Percentiles rank a stretch among this genome's conserved stretches.
Evolutionary conservation across 2,797 vertebrate species (phyloP).

Genomic region (Emydoidea blandingii): DNA sequence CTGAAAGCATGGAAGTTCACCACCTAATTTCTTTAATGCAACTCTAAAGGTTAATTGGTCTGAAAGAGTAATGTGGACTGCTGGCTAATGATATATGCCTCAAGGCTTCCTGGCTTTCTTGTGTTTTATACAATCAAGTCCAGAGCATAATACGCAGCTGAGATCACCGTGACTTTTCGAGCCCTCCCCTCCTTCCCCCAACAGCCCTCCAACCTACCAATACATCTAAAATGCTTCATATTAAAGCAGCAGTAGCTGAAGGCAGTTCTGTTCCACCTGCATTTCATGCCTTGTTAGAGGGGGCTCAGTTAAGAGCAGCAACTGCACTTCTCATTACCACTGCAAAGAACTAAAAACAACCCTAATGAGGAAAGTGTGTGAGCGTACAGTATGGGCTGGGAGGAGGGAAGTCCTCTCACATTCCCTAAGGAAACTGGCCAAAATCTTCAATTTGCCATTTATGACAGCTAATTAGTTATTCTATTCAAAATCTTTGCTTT

Average conservation of each 20-base stretch:
- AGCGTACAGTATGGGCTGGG: slow-evolving; percentile 63
- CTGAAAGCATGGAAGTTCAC: slow-evolving; percentile 75
- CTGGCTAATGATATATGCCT: slow-evolving; percentile 74
- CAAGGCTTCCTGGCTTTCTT: slow-evolving; percentile 64
- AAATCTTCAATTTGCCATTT: slow-evolving; percentile 95
- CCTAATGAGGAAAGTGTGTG: slow-evolving; percentile 89
- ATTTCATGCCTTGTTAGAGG: slow-evolving; percentile 89
- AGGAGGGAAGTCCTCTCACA: slow-evolving; percentile 80
- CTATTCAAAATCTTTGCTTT: slow-evolving; percentile 94
- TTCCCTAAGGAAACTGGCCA: slow-evolving; percentile 86
- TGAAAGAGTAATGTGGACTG: slow-evolving; percentile 73
- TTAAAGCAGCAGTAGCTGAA: slow-evolving; percentile 82
- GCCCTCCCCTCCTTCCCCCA: not conserved
- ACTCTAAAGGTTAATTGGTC: slow-evolving; percentile 84
- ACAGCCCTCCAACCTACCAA: not conserved
- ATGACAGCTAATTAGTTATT: slow-evolving; percentile 97
- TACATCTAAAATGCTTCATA: slow-evolving; percentile 80
- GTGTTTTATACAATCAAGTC: slow-evolving; percentile 38
- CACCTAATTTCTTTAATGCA: slow-evolving; percentile 82
- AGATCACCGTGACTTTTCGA: slow-evolving; percentile 35
- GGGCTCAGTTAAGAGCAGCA: slow-evolving; percentile 85
- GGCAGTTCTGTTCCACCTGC: slow-evolving; percentile 86
- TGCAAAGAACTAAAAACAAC: slow-evolving; percentile 87
- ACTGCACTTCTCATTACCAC: slow-evolving; percentile 87
- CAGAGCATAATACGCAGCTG: slow-evolving; percentile 36